Base-by-base conservation (phyloP, 2,797 vertebrate species). In the Eulemur mongoz region DNA sequence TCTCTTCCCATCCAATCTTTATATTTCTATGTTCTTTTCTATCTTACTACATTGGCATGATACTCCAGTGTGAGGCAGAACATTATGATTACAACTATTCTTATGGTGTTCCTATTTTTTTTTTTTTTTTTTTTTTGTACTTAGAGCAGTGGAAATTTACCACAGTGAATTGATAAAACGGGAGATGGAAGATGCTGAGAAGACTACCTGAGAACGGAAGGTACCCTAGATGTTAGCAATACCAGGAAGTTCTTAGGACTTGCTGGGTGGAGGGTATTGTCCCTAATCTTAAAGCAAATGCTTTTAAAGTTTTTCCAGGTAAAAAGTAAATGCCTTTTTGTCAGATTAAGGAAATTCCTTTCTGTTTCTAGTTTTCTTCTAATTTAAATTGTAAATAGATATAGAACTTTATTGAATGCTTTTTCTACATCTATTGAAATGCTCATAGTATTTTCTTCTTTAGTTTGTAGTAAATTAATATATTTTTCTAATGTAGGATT, bases 71-170 rank as follows among this genome's bases (percentile, higher is more conserved):
- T 38, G 48, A 85, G 25, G n/a, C 25, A 73, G 57, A 65, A 84
- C 10, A 76, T 45, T 45, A 57, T 20, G 7, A 67, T 50, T 59
- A 22, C 4, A 43, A 12, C 4, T 38, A 59, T 57, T 69, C 15
- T 86, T 88, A 2, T 18, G 25, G 23, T 59, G 7, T 78, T 73
- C 4, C n/a, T 57, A 61, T 3, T 40, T 40, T 5, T 40, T 40
- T 40, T 40, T 20, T 52, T 54, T 57, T 57, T 25, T 57, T 23
- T 25, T 27, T 59, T 85, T 91, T 5, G 4, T 40, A 79, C 75
- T 89, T 89, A 79, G 84, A 95, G 38, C n/a, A 81, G 73, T 50
- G n/a, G 88, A 35, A 91, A 70, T n/a, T 83, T 84, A 43, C 73
- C 9, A 59, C 13, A 17, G 43, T 35, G 65, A 91, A 40, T n/a